These are phyloP conservation scores for Lasioglossum vierecki DNA, from an alignment of 2,888 invertebrate genomes.

Conservation along the genomic window DNA sequence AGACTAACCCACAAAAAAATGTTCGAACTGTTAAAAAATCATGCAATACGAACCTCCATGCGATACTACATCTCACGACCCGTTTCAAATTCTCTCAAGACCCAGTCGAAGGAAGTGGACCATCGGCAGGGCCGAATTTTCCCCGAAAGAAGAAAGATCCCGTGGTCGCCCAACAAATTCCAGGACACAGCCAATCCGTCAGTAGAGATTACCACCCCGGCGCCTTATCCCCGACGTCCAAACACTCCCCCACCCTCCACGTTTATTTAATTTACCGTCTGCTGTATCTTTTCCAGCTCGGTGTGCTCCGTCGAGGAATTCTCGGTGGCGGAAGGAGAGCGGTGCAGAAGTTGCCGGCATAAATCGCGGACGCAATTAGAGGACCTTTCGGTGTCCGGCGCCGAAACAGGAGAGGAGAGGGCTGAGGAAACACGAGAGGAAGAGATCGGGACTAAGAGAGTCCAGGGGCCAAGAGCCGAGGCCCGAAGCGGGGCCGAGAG, in stretches of 20 bases:
- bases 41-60: not conserved
- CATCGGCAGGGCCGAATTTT: not conserved
- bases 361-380: constrained; percentile 50
- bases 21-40: not conserved
- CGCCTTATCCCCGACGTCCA: constrained; percentile 12
- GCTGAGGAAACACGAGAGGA: not conserved
- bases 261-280: constrained; percentile 18
- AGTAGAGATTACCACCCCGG: constrained; percentile 10
- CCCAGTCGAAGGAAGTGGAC: not conserved
- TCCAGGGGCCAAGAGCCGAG: not conserved
- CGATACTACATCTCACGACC: not conserved
- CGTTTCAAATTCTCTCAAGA: not conserved
- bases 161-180: not conserved
- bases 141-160: not conserved
- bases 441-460: not conserved
- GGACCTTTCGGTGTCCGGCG: constrained; percentile 28
- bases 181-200: not conserved
- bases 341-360: constrained; percentile 23
- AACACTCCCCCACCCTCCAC: constrained; percentile 1
- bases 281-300: not conserved
- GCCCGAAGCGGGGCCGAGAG: constrained; percentile 8
- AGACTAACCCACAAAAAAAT: not conserved
- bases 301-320: constrained; percentile 14
- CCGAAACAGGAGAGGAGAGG: constrained; percentile 43
- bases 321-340: constrained; percentile 25